Evolutionary conservation across 2,888 invertebrate genomes (phyloP).

Genomic region (Embidobia sp.): DNA sequence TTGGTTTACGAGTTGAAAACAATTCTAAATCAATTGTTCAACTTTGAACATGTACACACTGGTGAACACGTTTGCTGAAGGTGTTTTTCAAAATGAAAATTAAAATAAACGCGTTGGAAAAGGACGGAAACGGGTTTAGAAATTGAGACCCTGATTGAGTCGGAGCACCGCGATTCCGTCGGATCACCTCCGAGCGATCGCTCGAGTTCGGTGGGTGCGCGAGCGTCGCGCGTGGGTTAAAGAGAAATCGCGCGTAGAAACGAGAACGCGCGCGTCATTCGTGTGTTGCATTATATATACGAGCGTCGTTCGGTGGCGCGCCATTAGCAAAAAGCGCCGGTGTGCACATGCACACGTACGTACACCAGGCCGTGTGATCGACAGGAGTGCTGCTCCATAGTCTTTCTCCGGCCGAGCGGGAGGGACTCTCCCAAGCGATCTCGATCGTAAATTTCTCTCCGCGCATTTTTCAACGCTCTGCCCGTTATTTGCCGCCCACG

Average conservation of each 20-base stretch:
- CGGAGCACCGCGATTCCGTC: no score
- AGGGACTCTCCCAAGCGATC: constrained; percentile 23
- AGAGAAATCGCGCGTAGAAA: constrained; percentile 72
- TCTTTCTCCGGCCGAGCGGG: background rate
- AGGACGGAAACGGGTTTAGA: no score
- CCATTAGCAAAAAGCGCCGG: constrained; percentile 23
- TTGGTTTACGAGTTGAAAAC: no score
- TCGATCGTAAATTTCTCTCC: constrained; percentile 35
- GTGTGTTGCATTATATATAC: constrained; percentile 21
- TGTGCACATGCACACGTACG: background rate
- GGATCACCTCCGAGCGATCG: background rate
- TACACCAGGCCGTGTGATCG: constrained; percentile 18
- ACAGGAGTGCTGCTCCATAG: constrained; percentile 7
- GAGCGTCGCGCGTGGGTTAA: constrained; percentile 68
- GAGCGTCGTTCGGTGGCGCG: constrained; percentile 2
- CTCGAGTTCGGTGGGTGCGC: constrained; percentile 41
- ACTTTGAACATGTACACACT: no score
- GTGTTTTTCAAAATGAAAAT: no score
- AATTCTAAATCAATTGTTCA: no score
- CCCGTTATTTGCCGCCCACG: constrained; percentile 22
- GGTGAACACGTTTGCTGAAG: no score
- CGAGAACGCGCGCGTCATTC: constrained; percentile 59
- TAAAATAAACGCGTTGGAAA: no score
- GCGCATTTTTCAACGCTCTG: background rate
- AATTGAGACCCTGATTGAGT: no score